A percentile compares a stretch with the other conserved stretches of the same genome.
phyloP scores from a whole-genome alignment of 2,797 vertebrate species.

The Tachyglossus aculeatus region DNA sequence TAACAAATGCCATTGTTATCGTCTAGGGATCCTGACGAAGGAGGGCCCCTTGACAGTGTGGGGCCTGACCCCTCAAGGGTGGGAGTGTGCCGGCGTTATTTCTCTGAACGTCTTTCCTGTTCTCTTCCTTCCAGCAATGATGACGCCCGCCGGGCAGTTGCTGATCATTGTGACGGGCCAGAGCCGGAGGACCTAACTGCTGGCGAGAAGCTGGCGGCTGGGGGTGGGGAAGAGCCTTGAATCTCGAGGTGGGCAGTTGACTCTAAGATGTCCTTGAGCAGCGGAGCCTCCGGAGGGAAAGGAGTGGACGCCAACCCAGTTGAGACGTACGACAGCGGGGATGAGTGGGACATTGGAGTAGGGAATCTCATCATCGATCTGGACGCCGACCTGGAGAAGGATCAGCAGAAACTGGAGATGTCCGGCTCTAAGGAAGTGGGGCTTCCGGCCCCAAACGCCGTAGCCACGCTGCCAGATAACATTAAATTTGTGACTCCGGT shows the following conservation, averaged over 20 bases:
- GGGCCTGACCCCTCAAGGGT: slow-evolving; percentile 54
- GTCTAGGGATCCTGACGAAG: slow-evolving; percentile 22
- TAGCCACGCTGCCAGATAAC: slow-evolving; percentile 95
- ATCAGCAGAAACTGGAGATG: slow-evolving; percentile 98
- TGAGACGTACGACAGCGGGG: slow-evolving; percentile 99
- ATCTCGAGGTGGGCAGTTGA: slow-evolving; percentile 88
- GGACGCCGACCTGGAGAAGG: slow-evolving; percentile 99
- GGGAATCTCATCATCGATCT: slow-evolving; percentile 99
- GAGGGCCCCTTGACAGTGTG: slow-evolving; percentile 26
- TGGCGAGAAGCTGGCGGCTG: slow-evolving; percentile 70
- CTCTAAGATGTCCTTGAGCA: slow-evolving; percentile 99
- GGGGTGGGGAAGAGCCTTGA: slow-evolving; percentile 79
- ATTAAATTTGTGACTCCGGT: slow-evolving; percentile 98
- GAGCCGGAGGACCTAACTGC: slow-evolving; percentile 74
- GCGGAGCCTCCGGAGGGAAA: slow-evolving; percentile 99
- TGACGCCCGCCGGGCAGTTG: slow-evolving; percentile 75
- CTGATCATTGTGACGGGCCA: slow-evolving; percentile 65
- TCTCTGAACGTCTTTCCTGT: slow-evolving; percentile 65
- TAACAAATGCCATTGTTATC: too few species aligned
- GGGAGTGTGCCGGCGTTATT: slow-evolving; percentile 53
- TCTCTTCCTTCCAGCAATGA: slow-evolving; percentile 75
- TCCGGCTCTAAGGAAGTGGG: slow-evolving; percentile 96
- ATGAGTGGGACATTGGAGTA: slow-evolving; percentile 99
- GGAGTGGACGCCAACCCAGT: slow-evolving; percentile 99
- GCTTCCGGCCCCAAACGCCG: slow-evolving; percentile 90